These are phyloP conservation scores for Peromyscus eremicus DNA, from an alignment of 2,797 vertebrate genomes.

Conservation along the genomic window DNA sequence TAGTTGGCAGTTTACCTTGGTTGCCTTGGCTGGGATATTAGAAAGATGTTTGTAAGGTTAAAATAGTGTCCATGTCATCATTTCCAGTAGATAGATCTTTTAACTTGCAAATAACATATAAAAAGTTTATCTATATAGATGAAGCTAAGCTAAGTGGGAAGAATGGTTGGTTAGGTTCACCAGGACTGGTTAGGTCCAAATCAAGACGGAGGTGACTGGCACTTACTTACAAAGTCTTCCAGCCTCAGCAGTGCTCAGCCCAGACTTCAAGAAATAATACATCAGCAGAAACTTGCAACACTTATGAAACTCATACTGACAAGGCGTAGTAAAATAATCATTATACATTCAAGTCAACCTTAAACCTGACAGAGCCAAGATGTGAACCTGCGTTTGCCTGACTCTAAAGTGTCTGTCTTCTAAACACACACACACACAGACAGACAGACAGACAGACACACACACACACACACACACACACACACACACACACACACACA, in stretches of 20 bases:
- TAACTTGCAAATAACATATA: conserved; percentile 50
- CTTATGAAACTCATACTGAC: conserved; percentile 21
- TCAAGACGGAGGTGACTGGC: conserved; percentile 35
- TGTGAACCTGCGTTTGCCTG: conserved; percentile 28
- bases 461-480: no score
- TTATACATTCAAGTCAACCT: conserved; percentile 56
- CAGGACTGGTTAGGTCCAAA: not conserved
- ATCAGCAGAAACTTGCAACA: not conserved
- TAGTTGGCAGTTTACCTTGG: not conserved
- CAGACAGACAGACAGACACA: no score
- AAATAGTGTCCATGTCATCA: conserved; percentile 23
- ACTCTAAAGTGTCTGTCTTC: conserved; percentile 19
- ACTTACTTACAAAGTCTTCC: not conserved
- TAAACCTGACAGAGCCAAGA: conserved; percentile 33
- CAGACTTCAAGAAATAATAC: conserved; percentile 27
- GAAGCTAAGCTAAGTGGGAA: not conserved
- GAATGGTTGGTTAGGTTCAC: conserved; percentile 8
- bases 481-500: no score
- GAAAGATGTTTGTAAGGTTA: conserved; percentile 23
- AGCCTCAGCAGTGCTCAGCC: not conserved
- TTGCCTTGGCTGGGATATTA: not conserved
- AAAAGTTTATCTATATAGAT: conserved; percentile 18
- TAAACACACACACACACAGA: not conserved
- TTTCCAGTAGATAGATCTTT: conserved; percentile 47
- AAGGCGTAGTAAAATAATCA: not conserved